Conservation (phyloP, 92 coral and sea anemone genomes). For the Epizoanthus scotinus region DNA sequence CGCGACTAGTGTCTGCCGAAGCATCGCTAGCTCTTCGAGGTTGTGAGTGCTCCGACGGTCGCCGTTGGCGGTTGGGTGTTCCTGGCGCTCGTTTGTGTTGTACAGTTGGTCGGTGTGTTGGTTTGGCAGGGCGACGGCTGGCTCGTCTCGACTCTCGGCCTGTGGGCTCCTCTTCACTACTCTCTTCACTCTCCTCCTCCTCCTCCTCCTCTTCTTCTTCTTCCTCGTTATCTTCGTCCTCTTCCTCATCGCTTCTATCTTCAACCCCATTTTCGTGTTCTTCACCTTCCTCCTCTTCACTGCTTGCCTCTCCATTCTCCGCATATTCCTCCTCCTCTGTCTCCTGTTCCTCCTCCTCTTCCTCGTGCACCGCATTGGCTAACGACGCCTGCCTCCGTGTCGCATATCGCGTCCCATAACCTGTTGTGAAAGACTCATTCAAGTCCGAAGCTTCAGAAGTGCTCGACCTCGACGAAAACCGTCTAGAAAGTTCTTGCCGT, state of each 20-base stretch:
- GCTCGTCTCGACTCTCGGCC: slow-evolving; percentile 47
- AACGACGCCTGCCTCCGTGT: slow-evolving; percentile 81
- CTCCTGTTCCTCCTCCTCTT: slow-evolving; percentile 56
- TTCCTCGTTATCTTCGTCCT: slow-evolving; percentile 58
- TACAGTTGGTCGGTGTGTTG: slow-evolving; percentile 82
- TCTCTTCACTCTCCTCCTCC: slow-evolving; percentile 58
- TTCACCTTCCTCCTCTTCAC: slow-evolving; percentile 49
- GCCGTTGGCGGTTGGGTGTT: slow-evolving; percentile 30
- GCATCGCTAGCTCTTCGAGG: slow-evolving; percentile 49
- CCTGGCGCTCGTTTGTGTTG: slow-evolving; percentile 31
- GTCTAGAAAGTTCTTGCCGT: slow-evolving; percentile 58
- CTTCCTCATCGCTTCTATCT: slow-evolving; percentile 55
- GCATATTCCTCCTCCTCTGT: slow-evolving; percentile 50
- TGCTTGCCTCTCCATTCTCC: slow-evolving; percentile 44
- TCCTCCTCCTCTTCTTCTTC: slow-evolving; percentile 70
- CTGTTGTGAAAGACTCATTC: slow-evolving; percentile 16
- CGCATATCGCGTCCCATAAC: slow-evolving; percentile 74
- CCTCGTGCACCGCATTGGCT: slow-evolving; percentile 40
- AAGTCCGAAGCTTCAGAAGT: slow-evolving; percentile 33
- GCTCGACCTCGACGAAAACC: slow-evolving; percentile 44
- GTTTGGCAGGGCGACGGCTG: slow-evolving; percentile 72
- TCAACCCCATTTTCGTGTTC: slow-evolving; percentile 29
- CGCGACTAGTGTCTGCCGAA: slow-evolving; percentile 21
- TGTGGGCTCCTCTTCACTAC: slow-evolving; percentile 57
- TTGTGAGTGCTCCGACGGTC: slow-evolving; percentile 29